A percentile compares a stretch with the other conserved stretches of the same genome.
Evolutionary conservation across 1,140 invertebrate species (phyloP).

Genomic region (Eumaeus atala): DNA sequence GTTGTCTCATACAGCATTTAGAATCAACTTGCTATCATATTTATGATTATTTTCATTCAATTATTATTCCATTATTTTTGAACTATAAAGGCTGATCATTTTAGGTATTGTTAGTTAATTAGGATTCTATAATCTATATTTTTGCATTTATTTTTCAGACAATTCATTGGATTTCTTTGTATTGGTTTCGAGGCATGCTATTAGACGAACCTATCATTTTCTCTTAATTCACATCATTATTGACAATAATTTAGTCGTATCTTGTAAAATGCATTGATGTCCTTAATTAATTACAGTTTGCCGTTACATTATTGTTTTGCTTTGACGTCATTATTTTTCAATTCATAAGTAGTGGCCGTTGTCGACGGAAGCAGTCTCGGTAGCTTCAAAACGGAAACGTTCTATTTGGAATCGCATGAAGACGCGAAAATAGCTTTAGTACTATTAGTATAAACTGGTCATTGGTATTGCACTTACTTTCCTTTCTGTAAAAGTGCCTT

Average conservation of each 20-base stretch:
- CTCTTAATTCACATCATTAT: slow-evolving; percentile 14
- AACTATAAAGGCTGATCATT: background rate
- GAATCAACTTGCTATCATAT: background rate
- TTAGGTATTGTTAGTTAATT: background rate
- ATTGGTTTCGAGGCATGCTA: slow-evolving; percentile 39
- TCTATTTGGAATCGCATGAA: background rate
- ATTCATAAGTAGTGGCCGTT: background rate
- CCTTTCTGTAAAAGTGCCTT: slow-evolving; percentile 16
- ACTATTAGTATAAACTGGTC: slow-evolving; percentile 8
- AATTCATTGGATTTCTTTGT: slow-evolving; percentile 30
- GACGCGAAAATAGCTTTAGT: slow-evolving; percentile 6
- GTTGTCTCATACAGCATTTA: slow-evolving; percentile 1
- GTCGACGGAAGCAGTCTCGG: background rate
- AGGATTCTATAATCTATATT: slow-evolving; percentile 12
- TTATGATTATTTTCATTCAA: background rate
- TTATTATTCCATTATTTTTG: background rate
- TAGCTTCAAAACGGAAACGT: background rate
- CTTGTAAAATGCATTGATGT: slow-evolving; percentile 2
- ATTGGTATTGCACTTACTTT: slow-evolving; percentile 7
- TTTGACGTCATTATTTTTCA: background rate
- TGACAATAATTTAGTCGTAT: background rate
- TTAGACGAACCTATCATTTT: slow-evolving; percentile 31
- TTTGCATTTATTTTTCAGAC: slow-evolving; percentile 28
- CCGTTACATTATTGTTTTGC: background rate
- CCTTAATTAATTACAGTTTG: background rate